Conservation (phyloP, 2,888 invertebrate species). For the Catocala nupta region DNA sequence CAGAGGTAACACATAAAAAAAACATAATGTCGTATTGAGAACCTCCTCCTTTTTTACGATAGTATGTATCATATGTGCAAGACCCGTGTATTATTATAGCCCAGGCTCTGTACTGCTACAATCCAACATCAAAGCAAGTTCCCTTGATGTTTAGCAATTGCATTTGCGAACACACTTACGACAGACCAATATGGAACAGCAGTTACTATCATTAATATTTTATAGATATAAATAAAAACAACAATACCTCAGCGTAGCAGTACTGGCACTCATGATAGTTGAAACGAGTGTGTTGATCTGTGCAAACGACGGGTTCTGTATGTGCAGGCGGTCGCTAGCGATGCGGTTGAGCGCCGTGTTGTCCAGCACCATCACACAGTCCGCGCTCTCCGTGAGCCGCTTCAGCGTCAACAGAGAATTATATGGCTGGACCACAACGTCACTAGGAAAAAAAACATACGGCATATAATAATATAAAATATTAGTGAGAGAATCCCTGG, state of each 20-base stretch:
- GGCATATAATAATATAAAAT: too few relatives aligned
- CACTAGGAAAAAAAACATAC: constrained; percentile 84
- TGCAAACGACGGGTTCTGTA: constrained; percentile 98
- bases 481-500: neutral
- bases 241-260: constrained; percentile 94
- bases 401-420: constrained; percentile 98
- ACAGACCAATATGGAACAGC: too few relatives aligned
- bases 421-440: constrained; percentile 98
- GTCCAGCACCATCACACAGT: constrained; percentile 98
- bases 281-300: constrained; percentile 99
- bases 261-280: constrained; percentile 99
- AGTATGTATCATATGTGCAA: too few relatives aligned
- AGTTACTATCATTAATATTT: too few relatives aligned
- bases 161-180: too few relatives aligned
- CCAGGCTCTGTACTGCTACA: too few relatives aligned
- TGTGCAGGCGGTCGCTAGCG: constrained; percentile 96
- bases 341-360: constrained; percentile 98
- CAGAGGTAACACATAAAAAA: too few relatives aligned
- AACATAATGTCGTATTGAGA: too few relatives aligned
- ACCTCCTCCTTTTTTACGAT: too few relatives aligned
- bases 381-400: constrained; percentile 97
- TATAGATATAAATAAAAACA: neutral
- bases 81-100: too few relatives aligned
- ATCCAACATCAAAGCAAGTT: too few relatives aligned
- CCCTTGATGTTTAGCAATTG: too few relatives aligned